Evolutionary conservation across 2,888 invertebrate genomes (phyloP), one percentile per base, ranked within the genome.

Genomic region (Lasioglossum marginatum): DNA sequence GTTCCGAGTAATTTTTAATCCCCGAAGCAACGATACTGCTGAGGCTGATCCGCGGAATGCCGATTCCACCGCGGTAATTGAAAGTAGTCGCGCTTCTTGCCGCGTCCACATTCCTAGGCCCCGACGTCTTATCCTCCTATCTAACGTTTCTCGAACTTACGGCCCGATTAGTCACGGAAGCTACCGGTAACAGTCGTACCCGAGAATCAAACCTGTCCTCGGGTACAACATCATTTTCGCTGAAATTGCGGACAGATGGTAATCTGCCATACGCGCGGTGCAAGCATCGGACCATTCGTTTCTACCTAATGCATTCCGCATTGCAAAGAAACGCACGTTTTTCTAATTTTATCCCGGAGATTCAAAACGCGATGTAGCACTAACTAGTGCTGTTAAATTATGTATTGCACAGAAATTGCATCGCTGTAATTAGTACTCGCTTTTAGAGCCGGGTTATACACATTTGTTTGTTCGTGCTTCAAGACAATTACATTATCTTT

Each of bases 1-100:
- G 63, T 84, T 82, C 52, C 52, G 23, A 23, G 66, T 34, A 82
- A 82, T 72, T 86, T 86, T 90, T 84, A 84, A 85, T 85, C 76
- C 34, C 34, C 12, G 48, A 34, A 1, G 43, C 77, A 27, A 48
- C 75, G 70, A 84, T 90, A 90, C 81, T 66, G 57, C 60, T 23
- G 23, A 3, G 1, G 10, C 68, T 45, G 68, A 48, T 75, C 63
- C 81, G 77, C 70, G 78, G 81, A 89, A 88, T 82, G 82, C 19
- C 79, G 75, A 79, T 77, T 79, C 82, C 78, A 60, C 60, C 78
- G 83, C 73, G 66, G 80, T 76, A 83, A 87, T 85, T 63, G 85
- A 73, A 82, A 76, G 77, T 48, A 81, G 79, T 74, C 66, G 81
- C 63, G 68, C 68, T 81, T 79, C 16, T 63, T 12, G 4, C 52